Percentiles rank a stretch among this genome's conserved stretches.
phyloP scores from a whole-genome alignment of 2,888 invertebrate genomes.

The Agrochola lota region DNA sequence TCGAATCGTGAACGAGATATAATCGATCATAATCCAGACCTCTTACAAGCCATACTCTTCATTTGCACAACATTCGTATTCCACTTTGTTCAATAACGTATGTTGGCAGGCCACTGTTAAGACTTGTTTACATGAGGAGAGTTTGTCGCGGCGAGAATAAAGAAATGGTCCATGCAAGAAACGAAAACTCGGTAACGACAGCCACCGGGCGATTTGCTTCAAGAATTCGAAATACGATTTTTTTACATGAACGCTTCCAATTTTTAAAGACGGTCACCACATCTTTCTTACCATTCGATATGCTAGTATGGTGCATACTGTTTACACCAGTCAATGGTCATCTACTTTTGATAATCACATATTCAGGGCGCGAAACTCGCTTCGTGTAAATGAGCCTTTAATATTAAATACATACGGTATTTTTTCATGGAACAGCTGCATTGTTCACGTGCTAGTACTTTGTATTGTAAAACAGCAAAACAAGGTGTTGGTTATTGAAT shows the following conservation, averaged over 20 bases:
- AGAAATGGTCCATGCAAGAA: not conserved
- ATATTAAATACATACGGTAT: not conserved
- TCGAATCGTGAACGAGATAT: slow-evolving; percentile 73
- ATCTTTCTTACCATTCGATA: no score
- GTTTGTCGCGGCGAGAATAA: not conserved
- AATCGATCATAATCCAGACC: slow-evolving; percentile 70
- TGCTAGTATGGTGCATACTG: not conserved
- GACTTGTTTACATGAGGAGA: not conserved
- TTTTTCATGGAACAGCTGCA: slow-evolving; percentile 48
- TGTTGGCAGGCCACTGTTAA: not conserved
- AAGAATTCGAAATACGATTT: no score
- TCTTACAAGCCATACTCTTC: slow-evolving; percentile 60
- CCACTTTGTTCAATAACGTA: slow-evolving; percentile 34
- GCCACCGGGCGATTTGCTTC: no score
- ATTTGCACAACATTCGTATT: slow-evolving; percentile 67
- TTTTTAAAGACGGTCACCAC: no score
- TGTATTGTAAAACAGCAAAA: slow-evolving; percentile 38
- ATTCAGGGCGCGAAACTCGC: not conserved
- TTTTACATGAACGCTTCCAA: no score
- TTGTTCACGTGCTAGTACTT: slow-evolving; percentile 24
- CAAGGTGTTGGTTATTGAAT: slow-evolving; percentile 44
- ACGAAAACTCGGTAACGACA: no score
- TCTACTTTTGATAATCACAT: not conserved
- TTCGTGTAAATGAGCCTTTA: slow-evolving; percentile 12
- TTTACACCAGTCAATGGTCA: not conserved